These are phyloP conservation scores for Epinephelus lanceolatus DNA, from an alignment of 2,113 vertebrate genomes.

Conservation along the genomic window DNA sequence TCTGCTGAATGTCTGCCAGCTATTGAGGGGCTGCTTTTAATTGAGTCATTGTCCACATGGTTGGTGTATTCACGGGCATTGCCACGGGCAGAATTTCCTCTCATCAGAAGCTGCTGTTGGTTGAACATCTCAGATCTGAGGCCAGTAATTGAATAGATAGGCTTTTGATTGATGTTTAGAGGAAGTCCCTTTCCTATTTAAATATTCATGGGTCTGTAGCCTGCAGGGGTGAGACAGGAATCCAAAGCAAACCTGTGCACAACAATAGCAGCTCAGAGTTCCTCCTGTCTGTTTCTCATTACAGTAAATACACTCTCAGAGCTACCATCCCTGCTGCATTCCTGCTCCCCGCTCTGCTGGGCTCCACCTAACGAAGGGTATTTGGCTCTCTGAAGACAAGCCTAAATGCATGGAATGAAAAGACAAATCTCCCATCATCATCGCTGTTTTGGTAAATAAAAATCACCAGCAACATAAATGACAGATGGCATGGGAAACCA, in stretches of 20 bases:
- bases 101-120: slow-evolving; percentile 76
- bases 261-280: slow-evolving; percentile 76
- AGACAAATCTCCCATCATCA: slow-evolving; percentile 50
- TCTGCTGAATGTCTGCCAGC: slow-evolving; percentile 61
- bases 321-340: slow-evolving; percentile 68
- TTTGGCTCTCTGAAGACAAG: slow-evolving; percentile 41
- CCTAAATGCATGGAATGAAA: slow-evolving; percentile 47
- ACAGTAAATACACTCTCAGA: slow-evolving; percentile 69
- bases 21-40: slow-evolving; percentile 67
- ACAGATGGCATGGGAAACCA: slow-evolving; percentile 6
- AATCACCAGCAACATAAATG: slow-evolving; percentile 20
- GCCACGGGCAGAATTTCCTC: slow-evolving; percentile 71
- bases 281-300: slow-evolving; percentile 81
- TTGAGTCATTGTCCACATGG: slow-evolving; percentile 77
- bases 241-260: slow-evolving; percentile 76
- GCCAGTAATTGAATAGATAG: slow-evolving; percentile 81
- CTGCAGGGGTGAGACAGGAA: slow-evolving; percentile 75
- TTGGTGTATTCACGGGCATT: slow-evolving; percentile 58
- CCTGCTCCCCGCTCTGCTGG: slow-evolving; percentile 45
- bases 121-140: slow-evolving; percentile 75
- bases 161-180: slow-evolving; percentile 82
- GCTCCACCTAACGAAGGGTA: slow-evolving; percentile 49
- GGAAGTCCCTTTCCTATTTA: slow-evolving; percentile 82
- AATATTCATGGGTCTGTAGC: slow-evolving; percentile 82
- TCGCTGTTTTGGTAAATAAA: slow-evolving; percentile 59